These are phyloP conservation scores for Lycodopsis pacificus DNA, from an alignment of 2,797 vertebrate genomes.

Conservation along the genomic window DNA sequence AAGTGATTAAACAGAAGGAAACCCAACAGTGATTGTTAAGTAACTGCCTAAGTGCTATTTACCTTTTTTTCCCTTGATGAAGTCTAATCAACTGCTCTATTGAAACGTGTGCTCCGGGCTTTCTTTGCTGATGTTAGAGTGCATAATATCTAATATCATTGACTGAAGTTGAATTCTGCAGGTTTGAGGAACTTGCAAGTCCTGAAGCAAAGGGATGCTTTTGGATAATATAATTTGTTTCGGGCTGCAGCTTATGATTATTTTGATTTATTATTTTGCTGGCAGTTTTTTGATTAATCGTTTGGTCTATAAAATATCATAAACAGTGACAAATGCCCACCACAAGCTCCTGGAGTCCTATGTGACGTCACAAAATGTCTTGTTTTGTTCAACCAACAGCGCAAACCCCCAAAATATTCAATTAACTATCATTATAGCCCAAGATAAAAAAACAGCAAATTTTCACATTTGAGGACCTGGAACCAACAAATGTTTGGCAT, in stretches of 20 bases:
- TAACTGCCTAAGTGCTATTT: slow-evolving; percentile 14
- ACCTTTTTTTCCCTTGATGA: slow-evolving; percentile 25
- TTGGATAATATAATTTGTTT: neutral
- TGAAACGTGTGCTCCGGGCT: neutral
- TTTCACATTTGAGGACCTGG: neutral
- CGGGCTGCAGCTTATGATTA: neutral
- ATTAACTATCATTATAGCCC: neutral
- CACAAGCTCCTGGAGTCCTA: neutral
- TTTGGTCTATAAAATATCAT: neutral
- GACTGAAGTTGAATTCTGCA: neutral
- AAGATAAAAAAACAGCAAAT: neutral
- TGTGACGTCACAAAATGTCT: neutral
- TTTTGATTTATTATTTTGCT: slow-evolving; percentile 4
- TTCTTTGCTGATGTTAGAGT: neutral
- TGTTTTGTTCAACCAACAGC: neutral
- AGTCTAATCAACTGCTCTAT: slow-evolving; percentile 1
- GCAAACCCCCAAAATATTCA: neutral
- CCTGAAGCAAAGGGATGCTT: neutral
- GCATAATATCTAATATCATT: neutral
- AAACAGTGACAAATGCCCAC: neutral
- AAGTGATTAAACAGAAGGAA: slow-evolving; percentile 17
- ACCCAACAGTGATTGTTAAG: slow-evolving; percentile 19
- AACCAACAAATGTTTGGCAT: neutral
- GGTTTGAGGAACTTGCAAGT: slow-evolving; percentile 6
- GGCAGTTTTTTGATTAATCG: neutral